phyloP scores from a whole-genome alignment of 2,888 invertebrate species.

The Gastrophysa polygoni region DNA sequence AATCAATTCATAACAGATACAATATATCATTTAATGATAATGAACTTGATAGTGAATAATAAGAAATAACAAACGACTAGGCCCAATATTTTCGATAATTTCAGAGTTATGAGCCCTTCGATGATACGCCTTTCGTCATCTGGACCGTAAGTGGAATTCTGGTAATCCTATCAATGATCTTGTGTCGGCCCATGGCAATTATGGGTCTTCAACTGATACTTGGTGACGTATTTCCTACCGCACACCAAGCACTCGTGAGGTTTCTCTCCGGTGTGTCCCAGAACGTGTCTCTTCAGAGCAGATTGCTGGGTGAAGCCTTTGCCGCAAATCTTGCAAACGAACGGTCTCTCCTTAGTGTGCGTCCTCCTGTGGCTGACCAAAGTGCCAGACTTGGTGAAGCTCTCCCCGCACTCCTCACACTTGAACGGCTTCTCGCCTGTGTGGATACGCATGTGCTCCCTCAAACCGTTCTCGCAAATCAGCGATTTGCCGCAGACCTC shows the following conservation, averaged over 20 bases:
- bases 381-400: conserved; percentile 44
- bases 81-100: too few species aligned
- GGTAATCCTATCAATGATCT: too few species aligned
- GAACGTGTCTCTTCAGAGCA: conserved; percentile 60
- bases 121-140: too few species aligned
- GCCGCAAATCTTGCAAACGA: conserved; percentile 55
- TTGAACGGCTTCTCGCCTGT: conserved; percentile 49
- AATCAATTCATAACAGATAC: too few species aligned
- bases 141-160: too few species aligned
- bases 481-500: conserved; percentile 44
- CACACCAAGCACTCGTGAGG: conserved; percentile 60
- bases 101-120: too few species aligned
- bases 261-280: conserved; percentile 57
- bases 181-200: conserved; percentile 32
- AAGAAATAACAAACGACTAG: too few species aligned
- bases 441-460: conserved; percentile 40
- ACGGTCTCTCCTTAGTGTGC: conserved; percentile 46
- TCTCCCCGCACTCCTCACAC: conserved; percentile 29
- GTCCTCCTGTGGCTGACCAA: conserved; percentile 39
- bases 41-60: too few species aligned
- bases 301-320: conserved; percentile 62
- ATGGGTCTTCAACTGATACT: conserved; percentile 44
- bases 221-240: conserved; percentile 45
- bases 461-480: conserved; percentile 36
- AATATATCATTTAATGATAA: too few species aligned